phyloP scores from a whole-genome alignment of 2,797 vertebrate genomes.

The Gymnothorax javanicus region DNA sequence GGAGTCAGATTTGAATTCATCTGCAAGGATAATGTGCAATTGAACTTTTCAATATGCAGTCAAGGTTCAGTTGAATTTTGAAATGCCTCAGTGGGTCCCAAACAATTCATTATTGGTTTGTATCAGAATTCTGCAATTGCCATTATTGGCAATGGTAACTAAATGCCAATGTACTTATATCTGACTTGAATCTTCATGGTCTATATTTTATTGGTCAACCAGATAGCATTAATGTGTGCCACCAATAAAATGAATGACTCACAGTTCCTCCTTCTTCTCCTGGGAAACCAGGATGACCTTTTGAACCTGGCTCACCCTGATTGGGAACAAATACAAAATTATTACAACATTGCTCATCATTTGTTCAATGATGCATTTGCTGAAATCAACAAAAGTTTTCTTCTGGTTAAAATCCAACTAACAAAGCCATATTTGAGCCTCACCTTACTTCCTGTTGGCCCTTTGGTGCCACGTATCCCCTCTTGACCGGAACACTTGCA shows the following conservation, averaged over 20 bases:
- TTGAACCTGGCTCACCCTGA: slow-evolving; percentile 75
- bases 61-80: too few relatives aligned
- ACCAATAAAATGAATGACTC: slow-evolving; percentile 56
- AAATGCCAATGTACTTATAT: background rate
- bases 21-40: too few relatives aligned
- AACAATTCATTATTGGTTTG: background rate
- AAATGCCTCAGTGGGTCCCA: too few relatives aligned
- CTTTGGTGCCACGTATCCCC: slow-evolving; percentile 69
- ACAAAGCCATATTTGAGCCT: slow-evolving; percentile 25
- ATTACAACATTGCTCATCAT: background rate
- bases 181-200: background rate
- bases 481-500: slow-evolving; percentile 82
- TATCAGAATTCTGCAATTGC: background rate
- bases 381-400: background rate
- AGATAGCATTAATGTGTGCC: background rate
- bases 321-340: slow-evolving; percentile 9
- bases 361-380: background rate
- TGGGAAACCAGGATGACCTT: slow-evolving; percentile 77
- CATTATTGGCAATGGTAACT: background rate
- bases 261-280: slow-evolving; percentile 84
- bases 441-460: slow-evolving; percentile 76
- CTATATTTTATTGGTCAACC: background rate
- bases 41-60: too few relatives aligned
- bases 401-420: background rate
- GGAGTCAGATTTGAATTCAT: too few relatives aligned